These are phyloP conservation scores for Clunio marinus DNA, from an alignment of 2,888 invertebrate species.

Conservation along the genomic window DNA sequence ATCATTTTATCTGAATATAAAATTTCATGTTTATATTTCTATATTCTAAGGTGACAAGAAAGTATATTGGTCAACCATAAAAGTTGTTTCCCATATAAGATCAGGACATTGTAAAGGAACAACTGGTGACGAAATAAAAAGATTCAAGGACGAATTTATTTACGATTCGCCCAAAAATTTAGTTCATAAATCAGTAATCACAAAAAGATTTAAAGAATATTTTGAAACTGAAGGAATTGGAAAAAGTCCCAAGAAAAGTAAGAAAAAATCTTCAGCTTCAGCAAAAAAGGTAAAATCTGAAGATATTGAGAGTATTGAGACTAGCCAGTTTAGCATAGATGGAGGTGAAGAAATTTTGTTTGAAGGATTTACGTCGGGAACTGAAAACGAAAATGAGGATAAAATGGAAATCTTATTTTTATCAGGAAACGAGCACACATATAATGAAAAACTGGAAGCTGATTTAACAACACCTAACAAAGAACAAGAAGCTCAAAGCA, in stretches of 20 bases:
- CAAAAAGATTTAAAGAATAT: not conserved
- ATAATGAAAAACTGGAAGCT: not conserved
- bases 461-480: not conserved
- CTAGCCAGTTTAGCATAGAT: too few species aligned
- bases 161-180: conserved; percentile 25
- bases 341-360: not conserved
- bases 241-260: not conserved
- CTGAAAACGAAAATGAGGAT: not conserved
- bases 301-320: too few species aligned
- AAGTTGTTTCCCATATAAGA: conserved; percentile 5
- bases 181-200: not conserved
- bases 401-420: not conserved
- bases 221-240: not conserved
- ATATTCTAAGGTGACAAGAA: conserved; percentile 12
- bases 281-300: not conserved
- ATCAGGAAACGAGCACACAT: not conserved
- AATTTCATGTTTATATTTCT: conserved; percentile 1
- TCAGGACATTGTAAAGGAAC: conserved; percentile 23
- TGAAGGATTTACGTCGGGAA: not conserved
- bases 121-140: conserved; percentile 14
- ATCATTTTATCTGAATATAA: not conserved
- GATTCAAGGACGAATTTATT: conserved; percentile 19
- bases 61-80: conserved; percentile 28
- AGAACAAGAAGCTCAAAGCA: too few species aligned
- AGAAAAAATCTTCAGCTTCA: not conserved